Evolutionary conservation across 1,140 invertebrate genomes (phyloP), one percentile per base, ranked within the genome.

Genomic region (Oryctes rhinoceros): DNA sequence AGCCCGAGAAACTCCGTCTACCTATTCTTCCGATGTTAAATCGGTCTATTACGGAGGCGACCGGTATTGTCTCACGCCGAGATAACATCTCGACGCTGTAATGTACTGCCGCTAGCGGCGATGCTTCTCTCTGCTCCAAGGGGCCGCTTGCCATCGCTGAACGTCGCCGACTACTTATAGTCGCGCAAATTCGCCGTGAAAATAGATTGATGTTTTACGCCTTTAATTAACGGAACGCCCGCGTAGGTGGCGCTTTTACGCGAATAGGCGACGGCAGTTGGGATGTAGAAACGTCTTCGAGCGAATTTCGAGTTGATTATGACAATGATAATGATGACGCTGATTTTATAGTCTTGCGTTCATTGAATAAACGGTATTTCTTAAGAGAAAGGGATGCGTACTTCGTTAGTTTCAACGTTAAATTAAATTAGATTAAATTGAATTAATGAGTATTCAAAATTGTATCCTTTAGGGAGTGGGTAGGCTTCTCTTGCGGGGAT

Each of bases 171-270:
- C 20, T 71, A 71, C 65, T 71, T n/a, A n/a, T 71, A 71, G 65
- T 35, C 65, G 65, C n/a, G 15, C 35, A 71, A 71, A 71, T 71
- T 35, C 35, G 15, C 65, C 65, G 65, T 71, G 65, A 71, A 71
- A 71, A 71, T 71, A 71, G 20, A 71, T 71, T 71, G 65, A 71
- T 71, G 65, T 37, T 59, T 59, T 59, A 59, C 65, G 65, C 65
- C 65, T 37, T 71, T 71, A 71, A 71, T 71, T 71, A 37, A 20
- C 35, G 65, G 35, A 71, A 71, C 20, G 65, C 39, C 7, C 39
- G 3, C 3, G 3, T 71, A 71, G 24, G 65, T 37, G 20, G 35
- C 20, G 65, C 35, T 35, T 37, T 18, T 37, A 11, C 24, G 7
- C 53, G 53, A n/a, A 15, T 15, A 59, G 53, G 53, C 39, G 7